Base-by-base conservation (phyloP, 2,113 vertebrate genomes). In the Atlantisia rogersi region DNA sequence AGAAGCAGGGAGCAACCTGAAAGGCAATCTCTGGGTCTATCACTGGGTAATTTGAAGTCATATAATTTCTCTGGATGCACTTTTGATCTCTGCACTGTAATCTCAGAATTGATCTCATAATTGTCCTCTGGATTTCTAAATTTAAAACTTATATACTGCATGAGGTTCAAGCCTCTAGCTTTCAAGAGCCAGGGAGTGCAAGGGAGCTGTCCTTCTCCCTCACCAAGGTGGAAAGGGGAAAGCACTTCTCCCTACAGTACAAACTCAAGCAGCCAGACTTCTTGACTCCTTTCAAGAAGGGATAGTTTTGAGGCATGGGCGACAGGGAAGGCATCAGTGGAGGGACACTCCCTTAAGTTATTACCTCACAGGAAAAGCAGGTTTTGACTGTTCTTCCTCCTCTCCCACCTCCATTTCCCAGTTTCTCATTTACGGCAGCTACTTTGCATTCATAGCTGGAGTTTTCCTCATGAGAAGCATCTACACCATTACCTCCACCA, bases 391-490 rank as follows among this genome's bases (percentile, higher is more conserved):
- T 92, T 56, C 71, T 15, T 79, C 18, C 44, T 79, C 18, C 48
- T 25, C 74, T 32, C 55, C 70, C 74, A 92, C 11, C 81, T 44
- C 76, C 19, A 37, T 94, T 96, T 97, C 97, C 59, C 97, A 99
- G 99, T 99, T 99, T 95, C 98, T 98, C 86, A 95, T 99, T 90
- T 99, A 99, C 22, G 97, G 98, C 86, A 97, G 98, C 90, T 99
- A 99, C 96, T 99, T 99, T 82, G 79, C 97, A 9, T 42, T 95
- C 60, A 99, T 99, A 69, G 97, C 98, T n/a, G 97, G 97, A 6
- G 86, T 99, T 76, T 99, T 99, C 95, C 94, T 98, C 12, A 75
- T 98, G 37, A 98, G 99, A 92, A 99, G 99, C 75, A 13, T 96
- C 3, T 98, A 97, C 55, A 98, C 81, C 17, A 87, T 98, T 25